Conservation (phyloP, 2,888 invertebrate genomes). For the Cordilura impudica region DNA sequence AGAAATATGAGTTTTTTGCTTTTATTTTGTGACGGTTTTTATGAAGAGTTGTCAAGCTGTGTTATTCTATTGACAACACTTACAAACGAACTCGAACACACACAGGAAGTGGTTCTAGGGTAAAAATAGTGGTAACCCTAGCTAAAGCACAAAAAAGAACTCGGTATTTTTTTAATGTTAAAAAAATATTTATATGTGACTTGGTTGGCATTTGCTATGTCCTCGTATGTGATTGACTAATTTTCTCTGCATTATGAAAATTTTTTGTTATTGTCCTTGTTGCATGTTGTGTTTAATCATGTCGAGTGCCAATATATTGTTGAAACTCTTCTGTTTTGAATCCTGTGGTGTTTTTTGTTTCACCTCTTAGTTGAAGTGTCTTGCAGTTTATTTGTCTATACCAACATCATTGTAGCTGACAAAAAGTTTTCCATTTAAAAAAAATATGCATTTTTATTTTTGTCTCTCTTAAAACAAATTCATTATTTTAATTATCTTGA, state of each 20-base stretch:
- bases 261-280: background rate
- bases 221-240: too few species aligned
- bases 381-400: constrained; percentile 58
- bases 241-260: background rate
- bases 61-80: constrained; percentile 40
- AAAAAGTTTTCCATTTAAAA: constrained; percentile 5
- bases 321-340: background rate
- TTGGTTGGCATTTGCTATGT: too few species aligned
- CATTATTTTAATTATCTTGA: constrained; percentile 57
- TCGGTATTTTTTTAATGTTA: background rate
- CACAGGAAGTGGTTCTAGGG: constrained; percentile 9
- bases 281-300: constrained; percentile 17
- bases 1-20: constrained; percentile 1
- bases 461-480: constrained; percentile 11
- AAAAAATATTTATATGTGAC: background rate
- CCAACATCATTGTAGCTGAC: background rate
- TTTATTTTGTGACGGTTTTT: constrained; percentile 22
- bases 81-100: background rate
- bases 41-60: constrained; percentile 60
- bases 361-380: constrained; percentile 22
- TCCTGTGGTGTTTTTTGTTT: constrained; percentile 39
- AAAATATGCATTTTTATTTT: constrained; percentile 36
- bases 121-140: constrained; percentile 31
- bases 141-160: background rate
- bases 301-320: constrained; percentile 42